Percentiles rank a stretch among this genome's conserved stretches.
Evolutionary conservation across 2,888 invertebrate species (phyloP).

Genomic region (Noctua janthina): DNA sequence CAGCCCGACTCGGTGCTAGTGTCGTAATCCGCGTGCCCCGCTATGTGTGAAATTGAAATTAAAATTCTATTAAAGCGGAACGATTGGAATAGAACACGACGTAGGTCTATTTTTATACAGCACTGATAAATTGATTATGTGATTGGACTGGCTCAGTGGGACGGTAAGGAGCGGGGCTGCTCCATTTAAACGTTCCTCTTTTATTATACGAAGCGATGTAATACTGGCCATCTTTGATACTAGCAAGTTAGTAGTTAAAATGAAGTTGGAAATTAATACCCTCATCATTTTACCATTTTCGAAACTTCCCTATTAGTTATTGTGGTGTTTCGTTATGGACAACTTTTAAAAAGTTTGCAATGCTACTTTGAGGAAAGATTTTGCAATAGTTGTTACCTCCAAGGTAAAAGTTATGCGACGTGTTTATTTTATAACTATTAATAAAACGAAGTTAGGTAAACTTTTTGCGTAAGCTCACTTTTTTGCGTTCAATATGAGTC

Average conservation of each 20-base stretch:
- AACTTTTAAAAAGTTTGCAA: slow-evolving; percentile 47
- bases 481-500: slow-evolving; percentile 13
- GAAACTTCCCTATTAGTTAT: slow-evolving; percentile 54
- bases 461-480: slow-evolving; percentile 24
- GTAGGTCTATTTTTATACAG: slow-evolving; percentile 70
- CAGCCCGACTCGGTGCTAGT: slow-evolving; percentile 65
- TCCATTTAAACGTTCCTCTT: slow-evolving; percentile 43
- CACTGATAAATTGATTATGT: slow-evolving; percentile 69
- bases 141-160: slow-evolving; percentile 62
- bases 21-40: slow-evolving; percentile 82
- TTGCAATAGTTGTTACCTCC: slow-evolving; percentile 36
- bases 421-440: slow-evolving; percentile 48
- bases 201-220: slow-evolving; percentile 18
- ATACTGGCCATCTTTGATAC: slow-evolving; percentile 16
- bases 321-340: slow-evolving; percentile 39
- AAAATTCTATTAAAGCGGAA: slow-evolving; percentile 87
- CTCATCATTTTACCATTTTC: slow-evolving; percentile 38
- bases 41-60: slow-evolving; percentile 88
- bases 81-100: slow-evolving; percentile 77
- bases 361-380: slow-evolving; percentile 43
- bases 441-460: slow-evolving; percentile 18
- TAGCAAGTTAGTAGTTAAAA: slow-evolving; percentile 21
- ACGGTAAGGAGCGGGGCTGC: slow-evolving; percentile 55
- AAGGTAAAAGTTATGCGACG: slow-evolving; percentile 34
- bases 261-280: slow-evolving; percentile 46